phyloP scores from a whole-genome alignment of 2,797 vertebrate species.

The Cossypha polioptera region DNA sequence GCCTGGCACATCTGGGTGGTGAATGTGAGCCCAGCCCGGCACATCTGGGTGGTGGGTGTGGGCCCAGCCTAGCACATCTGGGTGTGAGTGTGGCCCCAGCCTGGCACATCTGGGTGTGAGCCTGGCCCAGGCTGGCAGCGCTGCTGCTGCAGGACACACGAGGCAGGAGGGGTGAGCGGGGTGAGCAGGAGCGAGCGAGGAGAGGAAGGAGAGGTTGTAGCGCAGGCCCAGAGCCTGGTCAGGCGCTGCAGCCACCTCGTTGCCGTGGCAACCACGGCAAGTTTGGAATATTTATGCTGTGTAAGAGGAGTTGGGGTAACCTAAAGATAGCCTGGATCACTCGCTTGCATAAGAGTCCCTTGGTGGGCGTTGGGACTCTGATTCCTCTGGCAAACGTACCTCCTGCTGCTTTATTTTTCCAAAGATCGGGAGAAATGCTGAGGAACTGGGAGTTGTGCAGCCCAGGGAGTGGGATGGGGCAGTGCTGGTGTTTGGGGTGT shows the following conservation, averaged over 20 bases:
- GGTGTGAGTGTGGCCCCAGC: too few relatives aligned
- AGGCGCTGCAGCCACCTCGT: background rate
- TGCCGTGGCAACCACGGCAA: background rate
- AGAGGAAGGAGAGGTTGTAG: background rate
- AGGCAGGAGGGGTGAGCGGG: background rate
- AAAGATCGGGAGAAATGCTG: background rate
- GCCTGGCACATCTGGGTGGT: too few relatives aligned
- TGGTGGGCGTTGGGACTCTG: background rate
- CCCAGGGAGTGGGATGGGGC: background rate
- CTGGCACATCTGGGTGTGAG: background rate
- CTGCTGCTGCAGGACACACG: background rate
- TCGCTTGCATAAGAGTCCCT: background rate
- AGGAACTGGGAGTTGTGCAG: background rate
- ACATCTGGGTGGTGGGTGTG: constrained; percentile 94
- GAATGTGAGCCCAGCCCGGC: background rate
- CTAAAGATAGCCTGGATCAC: background rate
- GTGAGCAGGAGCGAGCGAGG: background rate
- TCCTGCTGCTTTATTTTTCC: background rate
- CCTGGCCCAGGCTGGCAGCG: too few relatives aligned
- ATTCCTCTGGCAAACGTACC: background rate
- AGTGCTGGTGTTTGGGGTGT: background rate
- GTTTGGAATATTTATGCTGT: background rate
- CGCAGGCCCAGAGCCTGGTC: background rate
- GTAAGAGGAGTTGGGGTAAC: constrained; percentile 6
- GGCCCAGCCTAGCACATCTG: background rate